Evolutionary conservation across 1,140 invertebrate species (phyloP), one percentile per base, ranked within the genome.

Genomic region (Vollenhovia emeryi): DNA sequence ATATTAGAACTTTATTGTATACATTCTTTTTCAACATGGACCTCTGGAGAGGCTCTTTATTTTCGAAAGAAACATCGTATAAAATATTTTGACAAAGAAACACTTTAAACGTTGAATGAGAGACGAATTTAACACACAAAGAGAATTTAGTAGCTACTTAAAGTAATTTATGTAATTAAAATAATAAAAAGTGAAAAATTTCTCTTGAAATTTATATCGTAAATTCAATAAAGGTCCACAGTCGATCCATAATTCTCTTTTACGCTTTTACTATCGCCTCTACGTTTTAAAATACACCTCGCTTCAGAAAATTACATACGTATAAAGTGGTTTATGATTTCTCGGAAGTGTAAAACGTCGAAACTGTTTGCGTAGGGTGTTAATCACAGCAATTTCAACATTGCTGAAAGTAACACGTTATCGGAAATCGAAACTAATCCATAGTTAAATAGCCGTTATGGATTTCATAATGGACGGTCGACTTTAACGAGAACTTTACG

Each of bases 361-460:
- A 66, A 48, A 48, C 15, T 59, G 45, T 55, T 43, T 59, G 13
- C 13, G 27, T 15, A 43, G 69, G 21, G 27, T 55, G 11, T 71
- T 71, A 71, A 57, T 82, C 24, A 59, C 8, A 36, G 11, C 24
- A 48, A 71, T 18, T 69, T 69, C 18, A 5, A 73, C 36, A 36
- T 43, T 27, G 36, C 15, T 69, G 21, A 78, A 24, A 13, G 18
- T 43, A 80, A 82, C n/a, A 52, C 66, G 36, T 82, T 13, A 82
- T 40, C 64, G 27, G 66, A 71, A 66, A n/a, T 64, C 13, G 13
- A 2, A 1, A 71, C 78, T 82, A 73, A 82, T 73, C 50, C 66
- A 21, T 21, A 43, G 36, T 71, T 43, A 73, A 30, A 82, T 73
- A 82, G 11, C 36, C 27, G 0, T 50, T 52, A 52, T 13, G 27